A percentile compares a stretch with the other conserved stretches of the same genome.
Evolutionary conservation across 2,888 invertebrate species (phyloP).

Genomic region (Amiota minor): DNA sequence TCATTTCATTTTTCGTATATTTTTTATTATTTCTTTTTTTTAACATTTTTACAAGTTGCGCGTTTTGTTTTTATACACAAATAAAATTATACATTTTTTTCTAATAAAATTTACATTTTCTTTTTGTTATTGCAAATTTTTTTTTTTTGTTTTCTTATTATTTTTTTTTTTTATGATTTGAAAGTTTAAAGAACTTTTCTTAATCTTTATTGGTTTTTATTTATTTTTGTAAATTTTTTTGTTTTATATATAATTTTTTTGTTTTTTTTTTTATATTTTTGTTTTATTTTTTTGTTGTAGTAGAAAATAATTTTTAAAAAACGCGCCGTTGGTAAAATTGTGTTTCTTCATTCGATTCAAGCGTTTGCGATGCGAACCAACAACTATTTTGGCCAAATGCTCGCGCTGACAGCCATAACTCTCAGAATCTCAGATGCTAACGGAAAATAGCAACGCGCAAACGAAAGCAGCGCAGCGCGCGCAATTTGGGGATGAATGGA

Average conservation of each 20-base stretch:
- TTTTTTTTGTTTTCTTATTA: not conserved
- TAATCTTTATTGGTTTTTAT: too few relatives aligned
- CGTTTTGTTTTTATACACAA: too few relatives aligned
- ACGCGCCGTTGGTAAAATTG: slow-evolving; percentile 70
- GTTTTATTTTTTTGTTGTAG: slow-evolving; percentile 43
- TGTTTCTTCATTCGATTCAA: slow-evolving; percentile 68
- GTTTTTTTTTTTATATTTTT: slow-evolving; percentile 18
- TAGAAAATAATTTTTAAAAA: slow-evolving; percentile 64
- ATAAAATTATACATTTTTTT: too few relatives aligned
- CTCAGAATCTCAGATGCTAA: slow-evolving; percentile 43
- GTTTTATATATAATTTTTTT: not conserved
- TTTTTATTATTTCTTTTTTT: too few relatives aligned
- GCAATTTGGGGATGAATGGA: slow-evolving; percentile 35
- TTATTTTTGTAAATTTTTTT: not conserved
- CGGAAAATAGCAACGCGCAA: slow-evolving; percentile 37
- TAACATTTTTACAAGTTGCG: too few relatives aligned
- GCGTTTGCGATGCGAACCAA: slow-evolving; percentile 73
- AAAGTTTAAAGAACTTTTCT: not conserved
- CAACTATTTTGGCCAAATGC: slow-evolving; percentile 68
- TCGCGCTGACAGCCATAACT: slow-evolving; percentile 58
- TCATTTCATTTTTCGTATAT: slow-evolving; percentile 24
- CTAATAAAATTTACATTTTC: too few relatives aligned
- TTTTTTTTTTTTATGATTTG: not conserved
- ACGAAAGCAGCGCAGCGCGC: slow-evolving; percentile 21
- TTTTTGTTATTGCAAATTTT: not conserved